These are phyloP conservation scores for Elgaria multicarinata DNA, from an alignment of 2,113 vertebrate genomes.

Conservation along the genomic window DNA sequence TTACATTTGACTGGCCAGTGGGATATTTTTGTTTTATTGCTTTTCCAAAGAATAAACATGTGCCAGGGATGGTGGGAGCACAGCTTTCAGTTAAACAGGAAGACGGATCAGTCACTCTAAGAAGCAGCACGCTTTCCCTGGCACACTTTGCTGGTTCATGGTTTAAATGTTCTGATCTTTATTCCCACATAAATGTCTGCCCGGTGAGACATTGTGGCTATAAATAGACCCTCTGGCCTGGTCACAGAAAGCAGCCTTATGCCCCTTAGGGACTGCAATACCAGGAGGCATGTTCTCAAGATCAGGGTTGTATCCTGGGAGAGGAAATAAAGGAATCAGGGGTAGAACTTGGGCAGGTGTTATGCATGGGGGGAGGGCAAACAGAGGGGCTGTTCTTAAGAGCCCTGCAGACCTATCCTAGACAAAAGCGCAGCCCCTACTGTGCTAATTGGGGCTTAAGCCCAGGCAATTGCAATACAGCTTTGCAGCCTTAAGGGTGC, in stretches of 20 bases:
- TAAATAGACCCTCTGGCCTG: slow-evolving; percentile 8
- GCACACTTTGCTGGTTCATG: not conserved
- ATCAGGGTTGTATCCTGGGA: not conserved
- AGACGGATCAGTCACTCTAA: slow-evolving; percentile 25
- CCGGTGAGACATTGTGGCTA: slow-evolving; percentile 12
- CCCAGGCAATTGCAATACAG: not conserved
- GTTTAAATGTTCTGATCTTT: slow-evolving; percentile 25
- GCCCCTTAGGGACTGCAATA: not conserved
- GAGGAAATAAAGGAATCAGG: not conserved
- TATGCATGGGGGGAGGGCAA: not conserved
- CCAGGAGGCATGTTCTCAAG: not conserved
- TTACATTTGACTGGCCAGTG: slow-evolving; percentile 42
- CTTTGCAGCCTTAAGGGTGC: not conserved
- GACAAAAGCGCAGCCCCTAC: not conserved
- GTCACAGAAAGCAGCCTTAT: not conserved
- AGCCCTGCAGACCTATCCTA: not conserved
- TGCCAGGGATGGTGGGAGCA: slow-evolving; percentile 33
- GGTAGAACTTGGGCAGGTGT: not conserved
- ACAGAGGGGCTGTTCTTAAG: not conserved
- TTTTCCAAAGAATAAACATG: slow-evolving; percentile 52
- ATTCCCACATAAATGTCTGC: slow-evolving; percentile 6
- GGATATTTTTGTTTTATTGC: slow-evolving; percentile 65
- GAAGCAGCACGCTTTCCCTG: slow-evolving; percentile 23
- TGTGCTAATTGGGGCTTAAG: not conserved
- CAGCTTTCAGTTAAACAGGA: slow-evolving; percentile 43